A percentile compares a stretch with the other conserved stretches of the same genome.
Evolutionary conservation across 2,113 vertebrate species (phyloP).

Genomic region (Brachyistius frenatus): DNA sequence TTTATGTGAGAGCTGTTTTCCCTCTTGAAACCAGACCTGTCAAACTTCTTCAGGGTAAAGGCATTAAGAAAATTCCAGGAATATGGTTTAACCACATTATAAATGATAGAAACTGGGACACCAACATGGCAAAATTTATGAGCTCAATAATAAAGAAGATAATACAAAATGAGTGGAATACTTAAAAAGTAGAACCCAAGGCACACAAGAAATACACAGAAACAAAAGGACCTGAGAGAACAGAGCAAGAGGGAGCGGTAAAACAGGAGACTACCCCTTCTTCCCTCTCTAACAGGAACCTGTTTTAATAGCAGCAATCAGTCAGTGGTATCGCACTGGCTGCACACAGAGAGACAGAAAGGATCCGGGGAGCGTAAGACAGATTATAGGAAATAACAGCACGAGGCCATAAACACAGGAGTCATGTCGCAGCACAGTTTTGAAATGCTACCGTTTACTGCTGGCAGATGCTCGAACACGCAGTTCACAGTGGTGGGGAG

Average conservation of each 20-base stretch:
- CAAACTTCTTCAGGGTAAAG: not conserved
- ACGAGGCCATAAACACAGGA: slow-evolving; percentile 50
- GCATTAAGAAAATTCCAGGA: not conserved
- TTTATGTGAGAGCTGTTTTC: not conserved
- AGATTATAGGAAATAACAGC: slow-evolving; percentile 64
- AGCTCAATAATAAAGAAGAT: not conserved
- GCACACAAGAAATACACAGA: too few species aligned
- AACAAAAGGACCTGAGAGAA: not conserved
- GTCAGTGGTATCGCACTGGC: slow-evolving; percentile 41
- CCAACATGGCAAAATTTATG: not conserved
- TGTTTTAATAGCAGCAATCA: slow-evolving; percentile 62
- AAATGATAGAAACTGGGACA: not conserved
- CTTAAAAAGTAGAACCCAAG: too few species aligned
- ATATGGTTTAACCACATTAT: not conserved
- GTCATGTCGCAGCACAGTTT: slow-evolving; percentile 39
- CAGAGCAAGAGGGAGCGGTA: not conserved
- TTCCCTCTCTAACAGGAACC: slow-evolving; percentile 21
- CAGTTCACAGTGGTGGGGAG: not conserved
- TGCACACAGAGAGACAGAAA: slow-evolving; percentile 35
- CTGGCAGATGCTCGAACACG: slow-evolving; percentile 38
- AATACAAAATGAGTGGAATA: not conserved
- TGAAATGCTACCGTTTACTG: slow-evolving; percentile 48
- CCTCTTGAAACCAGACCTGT: not conserved
- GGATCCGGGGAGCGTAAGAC: slow-evolving; percentile 52
- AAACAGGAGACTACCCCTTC: slow-evolving; percentile 6